These are phyloP conservation scores for Melanostoma scalare DNA, from an alignment of 2,888 invertebrate species.

Conservation along the genomic window DNA sequence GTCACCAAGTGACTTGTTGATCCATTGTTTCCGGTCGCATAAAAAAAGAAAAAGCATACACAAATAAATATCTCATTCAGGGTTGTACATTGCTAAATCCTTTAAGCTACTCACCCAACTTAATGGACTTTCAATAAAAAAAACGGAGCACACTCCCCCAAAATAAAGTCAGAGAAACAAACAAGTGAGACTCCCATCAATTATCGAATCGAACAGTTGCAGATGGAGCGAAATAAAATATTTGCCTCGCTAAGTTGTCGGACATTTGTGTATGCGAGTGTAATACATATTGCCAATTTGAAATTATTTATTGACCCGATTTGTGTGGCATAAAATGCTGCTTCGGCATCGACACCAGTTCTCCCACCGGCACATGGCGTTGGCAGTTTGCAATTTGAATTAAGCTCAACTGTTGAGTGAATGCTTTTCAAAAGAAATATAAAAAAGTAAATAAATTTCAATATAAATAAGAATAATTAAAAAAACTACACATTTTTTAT, in stretches of 20 bases:
- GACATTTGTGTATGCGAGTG: constrained; percentile 21
- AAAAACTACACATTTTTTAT: not conserved
- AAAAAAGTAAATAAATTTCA: not conserved
- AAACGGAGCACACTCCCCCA: not conserved
- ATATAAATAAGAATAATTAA: constrained; percentile 53
- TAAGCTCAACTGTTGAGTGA: constrained; percentile 33
- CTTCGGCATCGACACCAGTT: not conserved
- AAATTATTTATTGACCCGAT: constrained; percentile 61
- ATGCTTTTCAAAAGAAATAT: constrained; percentile 18
- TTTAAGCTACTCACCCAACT: constrained; percentile 54
- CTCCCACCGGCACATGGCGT: constrained; percentile 23
- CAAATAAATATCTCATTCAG: not conserved
- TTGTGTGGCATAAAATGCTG: constrained; percentile 38
- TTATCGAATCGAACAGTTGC: constrained; percentile 66
- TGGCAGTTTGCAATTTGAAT: constrained; percentile 47
- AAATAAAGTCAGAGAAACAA: constrained; percentile 45
- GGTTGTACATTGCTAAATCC: constrained; percentile 27
- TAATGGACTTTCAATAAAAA: constrained; percentile 56
- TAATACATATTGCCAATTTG: constrained; percentile 54
- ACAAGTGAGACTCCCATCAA: constrained; percentile 58
- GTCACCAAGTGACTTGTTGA: constrained; percentile 68
- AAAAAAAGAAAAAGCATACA: not conserved
- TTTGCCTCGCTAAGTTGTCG: constrained; percentile 52
- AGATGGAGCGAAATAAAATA: constrained; percentile 66
- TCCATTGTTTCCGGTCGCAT: constrained; percentile 37